Evolutionary conservation across 2,797 vertebrate genomes (phyloP).

Genomic region (Miichthys miiuy): DNA sequence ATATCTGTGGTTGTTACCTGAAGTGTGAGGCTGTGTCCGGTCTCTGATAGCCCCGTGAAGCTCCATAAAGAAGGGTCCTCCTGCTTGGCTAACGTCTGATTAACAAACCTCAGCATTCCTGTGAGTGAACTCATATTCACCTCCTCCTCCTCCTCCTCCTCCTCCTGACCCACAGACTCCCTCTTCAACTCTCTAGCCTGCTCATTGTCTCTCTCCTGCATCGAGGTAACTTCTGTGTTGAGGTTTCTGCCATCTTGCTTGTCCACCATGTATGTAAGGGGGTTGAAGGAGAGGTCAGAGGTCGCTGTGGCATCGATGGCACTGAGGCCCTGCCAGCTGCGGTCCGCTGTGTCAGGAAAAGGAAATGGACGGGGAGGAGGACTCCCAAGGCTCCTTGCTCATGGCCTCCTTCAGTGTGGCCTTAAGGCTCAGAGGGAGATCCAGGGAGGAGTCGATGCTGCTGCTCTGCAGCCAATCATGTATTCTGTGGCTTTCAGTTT

Average conservation of each 20-base stretch:
- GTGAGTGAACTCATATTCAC: conserved; percentile 75
- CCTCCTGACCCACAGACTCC: conserved; percentile 54
- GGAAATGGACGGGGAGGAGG: conserved; percentile 42
- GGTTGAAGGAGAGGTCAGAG: conserved; percentile 87
- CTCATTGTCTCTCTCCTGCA: conserved; percentile 14
- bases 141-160: conserved; percentile 58
- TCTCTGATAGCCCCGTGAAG: conserved; percentile 15
- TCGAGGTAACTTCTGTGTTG: conserved; percentile 23
- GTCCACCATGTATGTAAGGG: conserved; percentile 85
- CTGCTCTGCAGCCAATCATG: conserved; percentile 65
- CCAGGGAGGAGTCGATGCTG: conserved; percentile 77
- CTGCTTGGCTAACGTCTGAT: conserved; percentile 83
- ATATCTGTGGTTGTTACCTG: conserved; percentile 43
- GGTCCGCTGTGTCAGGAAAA: conserved; percentile 48
- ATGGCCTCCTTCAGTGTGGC: conserved; percentile 72
- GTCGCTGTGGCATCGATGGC: conserved; percentile 61
- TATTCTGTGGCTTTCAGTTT: conserved; percentile 45
- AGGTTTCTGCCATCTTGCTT: conserved; percentile 18
- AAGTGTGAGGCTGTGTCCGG: not conserved
- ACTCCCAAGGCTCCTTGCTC: conserved; percentile 62
- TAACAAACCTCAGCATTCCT: conserved; percentile 84
- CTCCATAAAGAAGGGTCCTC: conserved; percentile 73
- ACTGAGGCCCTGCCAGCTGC: conserved; percentile 74
- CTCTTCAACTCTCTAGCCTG: conserved; percentile 31
- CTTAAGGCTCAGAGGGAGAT: conserved; percentile 81